Percentiles rank a stretch among this genome's conserved stretches.
phyloP scores from a whole-genome alignment of 2,797 vertebrate species.

The Rhincodon typus region DNA sequence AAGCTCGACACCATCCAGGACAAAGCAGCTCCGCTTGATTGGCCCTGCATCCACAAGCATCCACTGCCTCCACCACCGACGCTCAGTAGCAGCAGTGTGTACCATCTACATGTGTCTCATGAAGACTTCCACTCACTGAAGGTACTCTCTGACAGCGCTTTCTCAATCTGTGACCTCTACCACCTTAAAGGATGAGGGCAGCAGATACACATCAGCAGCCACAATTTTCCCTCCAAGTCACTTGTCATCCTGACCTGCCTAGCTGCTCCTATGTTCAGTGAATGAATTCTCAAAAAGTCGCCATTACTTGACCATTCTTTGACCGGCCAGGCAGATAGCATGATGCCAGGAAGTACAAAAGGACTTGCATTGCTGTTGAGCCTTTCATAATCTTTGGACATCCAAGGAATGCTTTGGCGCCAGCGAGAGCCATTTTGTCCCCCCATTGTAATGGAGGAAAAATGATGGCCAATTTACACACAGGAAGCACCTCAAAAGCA shows the following conservation, averaged over 20 bases:
- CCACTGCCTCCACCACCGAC: background rate
- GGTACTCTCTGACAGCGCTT: background rate
- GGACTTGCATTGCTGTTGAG: background rate
- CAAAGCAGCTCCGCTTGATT: background rate
- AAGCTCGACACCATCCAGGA: background rate
- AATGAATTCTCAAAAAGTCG: background rate
- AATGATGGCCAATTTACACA: background rate
- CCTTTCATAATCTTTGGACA: background rate
- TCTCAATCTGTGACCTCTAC: background rate
- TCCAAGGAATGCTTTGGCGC: background rate
- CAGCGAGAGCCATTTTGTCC: background rate
- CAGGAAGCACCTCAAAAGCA: background rate
- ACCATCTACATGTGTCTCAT: background rate
- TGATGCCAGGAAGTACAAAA: background rate
- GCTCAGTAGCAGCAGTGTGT: background rate
- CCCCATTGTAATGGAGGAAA: background rate
- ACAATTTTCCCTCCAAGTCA: background rate
- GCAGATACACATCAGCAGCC: background rate
- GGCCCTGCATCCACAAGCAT: background rate
- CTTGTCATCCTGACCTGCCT: background rate
- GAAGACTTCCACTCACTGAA: background rate
- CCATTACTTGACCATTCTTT: background rate
- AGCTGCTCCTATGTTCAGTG: background rate
- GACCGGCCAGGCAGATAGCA: background rate
- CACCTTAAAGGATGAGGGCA: background rate